Percentiles rank a stretch among this genome's conserved stretches.
These are phyloP conservation scores for Caenorhabditis wallacei DNA, from an alignment of 2,888 invertebrate genomes.

Conservation along the genomic window DNA sequence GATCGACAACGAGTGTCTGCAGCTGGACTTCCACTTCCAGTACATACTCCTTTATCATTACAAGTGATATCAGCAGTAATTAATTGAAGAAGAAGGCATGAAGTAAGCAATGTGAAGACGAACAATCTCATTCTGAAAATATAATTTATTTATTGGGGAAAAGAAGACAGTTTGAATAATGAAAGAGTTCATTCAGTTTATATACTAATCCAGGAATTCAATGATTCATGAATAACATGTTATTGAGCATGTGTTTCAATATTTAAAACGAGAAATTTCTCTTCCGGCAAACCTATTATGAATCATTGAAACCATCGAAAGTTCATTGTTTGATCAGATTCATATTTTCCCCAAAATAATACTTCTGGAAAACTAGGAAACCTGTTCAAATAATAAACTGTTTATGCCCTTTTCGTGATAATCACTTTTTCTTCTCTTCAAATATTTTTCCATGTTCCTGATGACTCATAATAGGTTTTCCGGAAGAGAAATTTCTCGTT, in stretches of 20 bases:
- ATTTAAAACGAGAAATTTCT: not conserved
- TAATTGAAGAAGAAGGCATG: not conserved
- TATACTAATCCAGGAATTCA: not conserved
- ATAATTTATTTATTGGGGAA: not conserved
- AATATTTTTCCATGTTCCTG: no score
- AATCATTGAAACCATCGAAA: not conserved
- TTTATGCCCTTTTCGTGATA: no score
- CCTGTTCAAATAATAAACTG: no score
- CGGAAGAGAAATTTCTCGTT: no score
- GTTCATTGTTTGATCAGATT: not conserved
- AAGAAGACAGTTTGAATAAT: not conserved
- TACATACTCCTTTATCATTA: conserved; percentile 3
- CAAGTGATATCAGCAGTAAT: not conserved
- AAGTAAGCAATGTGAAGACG: not conserved
- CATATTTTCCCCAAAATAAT: not conserved
- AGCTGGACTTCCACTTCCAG: not conserved
- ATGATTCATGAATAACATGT: not conserved
- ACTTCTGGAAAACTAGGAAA: not conserved
- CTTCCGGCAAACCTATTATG: not conserved
- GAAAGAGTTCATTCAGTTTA: not conserved
- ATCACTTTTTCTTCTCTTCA: no score
- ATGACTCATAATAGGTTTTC: no score
- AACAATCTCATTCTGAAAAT: not conserved
- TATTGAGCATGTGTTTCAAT: not conserved
- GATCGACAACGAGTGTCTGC: conserved; percentile 1